A percentile compares a stretch with the other conserved stretches of the same genome.
Conservation (phyloP, 2,888 invertebrate species). For the Tetragonula carbonaria region DNA sequence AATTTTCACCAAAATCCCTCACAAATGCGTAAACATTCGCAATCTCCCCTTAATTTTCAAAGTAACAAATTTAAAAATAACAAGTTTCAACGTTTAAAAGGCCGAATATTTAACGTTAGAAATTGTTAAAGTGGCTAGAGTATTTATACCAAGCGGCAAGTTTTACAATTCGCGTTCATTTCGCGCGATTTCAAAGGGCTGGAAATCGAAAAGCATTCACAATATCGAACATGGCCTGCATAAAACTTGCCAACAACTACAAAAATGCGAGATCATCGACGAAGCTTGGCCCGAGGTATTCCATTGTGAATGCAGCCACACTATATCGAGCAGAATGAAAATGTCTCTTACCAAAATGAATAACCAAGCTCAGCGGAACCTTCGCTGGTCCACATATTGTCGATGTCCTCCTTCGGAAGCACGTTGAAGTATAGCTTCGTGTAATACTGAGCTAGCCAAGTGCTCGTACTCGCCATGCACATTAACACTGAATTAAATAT, state of each 20-base stretch:
- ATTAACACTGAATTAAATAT: constrained; percentile 88
- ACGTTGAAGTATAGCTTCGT: constrained; percentile 93
- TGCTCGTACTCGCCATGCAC: constrained; percentile 90
- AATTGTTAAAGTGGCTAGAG: neutral
- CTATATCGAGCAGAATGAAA: constrained; percentile 26
- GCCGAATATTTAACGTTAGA: neutral
- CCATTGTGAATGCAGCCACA: constrained; percentile 10
- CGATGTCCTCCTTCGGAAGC: constrained; percentile 91
- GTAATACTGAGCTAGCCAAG: constrained; percentile 94
- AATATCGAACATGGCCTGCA: constrained; percentile 11
- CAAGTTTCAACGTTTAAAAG: neutral
- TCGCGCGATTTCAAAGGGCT: constrained; percentile 2
- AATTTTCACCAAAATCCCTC: neutral
- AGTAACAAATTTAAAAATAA: neutral
- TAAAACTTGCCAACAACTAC: constrained; percentile 31
- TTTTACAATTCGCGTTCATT: neutral
- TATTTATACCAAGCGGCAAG: neutral
- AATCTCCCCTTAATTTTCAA: neutral
- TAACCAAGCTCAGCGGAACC: constrained; percentile 92
- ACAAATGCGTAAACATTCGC: neutral
- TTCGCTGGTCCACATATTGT: constrained; percentile 93
- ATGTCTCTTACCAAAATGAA: constrained; percentile 90
- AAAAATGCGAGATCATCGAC: constrained; percentile 25
- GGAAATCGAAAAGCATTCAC: constrained; percentile 12
- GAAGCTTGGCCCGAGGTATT: neutral